Conservation (phyloP, 2,113 vertebrate genomes). For the Mobula birostris region DNA sequence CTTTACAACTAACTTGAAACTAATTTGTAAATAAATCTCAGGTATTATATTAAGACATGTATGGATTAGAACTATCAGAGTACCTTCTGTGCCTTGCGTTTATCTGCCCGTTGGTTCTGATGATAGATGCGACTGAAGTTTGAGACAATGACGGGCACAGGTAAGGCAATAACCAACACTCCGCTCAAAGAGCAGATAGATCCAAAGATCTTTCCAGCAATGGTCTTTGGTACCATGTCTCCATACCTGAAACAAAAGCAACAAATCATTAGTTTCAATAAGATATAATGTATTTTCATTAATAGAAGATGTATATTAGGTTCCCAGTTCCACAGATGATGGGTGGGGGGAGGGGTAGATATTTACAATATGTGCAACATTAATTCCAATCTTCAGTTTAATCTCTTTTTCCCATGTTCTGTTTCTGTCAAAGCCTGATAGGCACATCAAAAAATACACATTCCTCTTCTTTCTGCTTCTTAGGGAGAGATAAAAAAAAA, state of each 20-base stretch:
- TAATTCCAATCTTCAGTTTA: not conserved
- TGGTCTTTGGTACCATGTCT: conserved; percentile 96
- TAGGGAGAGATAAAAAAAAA: not conserved
- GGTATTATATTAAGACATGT: not conserved
- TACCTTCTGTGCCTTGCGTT: conserved; percentile 91
- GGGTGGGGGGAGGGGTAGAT: too few species aligned
- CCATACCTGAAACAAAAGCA: conserved; percentile 69
- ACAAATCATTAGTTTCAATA: conserved; percentile 30
- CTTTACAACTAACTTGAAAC: not conserved
- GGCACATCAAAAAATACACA: not conserved
- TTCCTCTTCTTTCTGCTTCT: not conserved
- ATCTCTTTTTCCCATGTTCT: not conserved
- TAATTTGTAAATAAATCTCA: not conserved
- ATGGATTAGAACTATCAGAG: not conserved
- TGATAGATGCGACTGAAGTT: conserved; percentile 98
- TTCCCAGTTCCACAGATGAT: not conserved
- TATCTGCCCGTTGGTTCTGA: conserved; percentile 92
- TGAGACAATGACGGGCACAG: conserved; percentile 93
- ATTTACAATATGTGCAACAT: not conserved
- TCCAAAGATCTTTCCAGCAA: conserved; percentile 91
- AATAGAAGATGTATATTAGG: not conserved
- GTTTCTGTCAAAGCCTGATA: not conserved
- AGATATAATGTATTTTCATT: not conserved
- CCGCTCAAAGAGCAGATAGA: conserved; percentile 92
- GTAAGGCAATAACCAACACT: conserved; percentile 89